Evolutionary conservation across 2,797 vertebrate genomes (phyloP).

Genomic region (Mionectes olivaceus): DNA sequence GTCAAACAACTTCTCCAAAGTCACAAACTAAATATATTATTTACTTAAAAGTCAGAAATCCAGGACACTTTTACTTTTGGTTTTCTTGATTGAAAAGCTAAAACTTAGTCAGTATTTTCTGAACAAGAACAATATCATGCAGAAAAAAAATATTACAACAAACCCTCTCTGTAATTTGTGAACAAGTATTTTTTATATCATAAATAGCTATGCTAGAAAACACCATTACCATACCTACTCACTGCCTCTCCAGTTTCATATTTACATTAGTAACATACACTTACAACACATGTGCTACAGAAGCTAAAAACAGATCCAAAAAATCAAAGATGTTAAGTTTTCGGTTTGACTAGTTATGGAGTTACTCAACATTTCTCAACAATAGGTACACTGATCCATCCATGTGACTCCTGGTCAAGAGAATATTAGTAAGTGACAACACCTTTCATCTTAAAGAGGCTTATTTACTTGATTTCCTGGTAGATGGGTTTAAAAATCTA

Average conservation of each 20-base stretch:
- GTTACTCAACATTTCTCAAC: background rate
- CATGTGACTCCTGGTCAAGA: background rate
- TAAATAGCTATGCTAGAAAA: background rate
- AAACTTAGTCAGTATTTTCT: background rate
- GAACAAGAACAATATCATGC: background rate
- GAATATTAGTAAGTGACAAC: background rate
- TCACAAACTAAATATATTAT: background rate
- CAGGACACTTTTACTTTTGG: background rate
- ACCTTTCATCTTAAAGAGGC: background rate
- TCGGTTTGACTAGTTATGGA: background rate
- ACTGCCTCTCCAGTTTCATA: background rate
- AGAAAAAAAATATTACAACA: background rate
- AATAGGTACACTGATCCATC: background rate
- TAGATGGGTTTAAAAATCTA: background rate
- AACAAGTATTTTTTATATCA: background rate
- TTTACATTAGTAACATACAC: background rate
- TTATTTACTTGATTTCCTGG: background rate
- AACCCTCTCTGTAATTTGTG: background rate
- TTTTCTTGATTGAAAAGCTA: background rate
- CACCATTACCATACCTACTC: background rate
- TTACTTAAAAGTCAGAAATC: background rate
- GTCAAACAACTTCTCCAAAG: background rate
- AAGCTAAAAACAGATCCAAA: background rate
- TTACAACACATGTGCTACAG: background rate
- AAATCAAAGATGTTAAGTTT: background rate